Evolutionary conservation across 1,140 invertebrate species (phyloP), one percentile per base, ranked within the genome.

Genomic region (Apis dorsata): DNA sequence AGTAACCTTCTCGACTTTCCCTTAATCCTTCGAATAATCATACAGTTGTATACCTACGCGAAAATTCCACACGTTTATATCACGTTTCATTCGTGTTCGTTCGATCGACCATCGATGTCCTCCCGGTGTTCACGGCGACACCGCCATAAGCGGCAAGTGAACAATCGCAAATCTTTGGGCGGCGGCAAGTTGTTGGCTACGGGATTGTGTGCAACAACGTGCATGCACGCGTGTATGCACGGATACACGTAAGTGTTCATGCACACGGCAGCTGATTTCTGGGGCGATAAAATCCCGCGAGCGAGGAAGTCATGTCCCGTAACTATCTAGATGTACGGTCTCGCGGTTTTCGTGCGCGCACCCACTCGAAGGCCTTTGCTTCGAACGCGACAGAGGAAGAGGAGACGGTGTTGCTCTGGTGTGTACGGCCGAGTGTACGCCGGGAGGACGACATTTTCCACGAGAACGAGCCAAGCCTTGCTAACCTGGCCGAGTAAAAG

Each of bases 401-500:
- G 19, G 82, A 70, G 19, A 70, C 65, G 62, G 34, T 28, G 19
- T 17, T 13, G n/a, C 13, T 24, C 34, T 19, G 34, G 5, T 44
- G 19, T 34, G 60, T 21, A 17, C 34, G 59, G 59, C 34, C 57
- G 66, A 73, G 65, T 7, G 34, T 68, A 70, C 69, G 88, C 65
- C 59, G 71, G 55, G 85, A 76, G 83, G 82, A 90, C 89, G 90
- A 91, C 89, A 91, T 90, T 92, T 92, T 91, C 88, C 88, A 90
- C 80, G 85, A 90, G 90, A 91, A 86, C 90, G 90, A 90, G 82
- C 84, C 83, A 83, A 77, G 85, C 81, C 86, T 87, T 87, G 87
- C 88, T 86, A 87, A 87, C 88, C 83, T 89, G 84, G 51, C 86
- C 84, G 85, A 88, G 92, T 93, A 93, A 93, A 93, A 93, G 92